Base-by-base conservation (phyloP, 2,113 vertebrate species). In the Petromus typicus region DNA sequence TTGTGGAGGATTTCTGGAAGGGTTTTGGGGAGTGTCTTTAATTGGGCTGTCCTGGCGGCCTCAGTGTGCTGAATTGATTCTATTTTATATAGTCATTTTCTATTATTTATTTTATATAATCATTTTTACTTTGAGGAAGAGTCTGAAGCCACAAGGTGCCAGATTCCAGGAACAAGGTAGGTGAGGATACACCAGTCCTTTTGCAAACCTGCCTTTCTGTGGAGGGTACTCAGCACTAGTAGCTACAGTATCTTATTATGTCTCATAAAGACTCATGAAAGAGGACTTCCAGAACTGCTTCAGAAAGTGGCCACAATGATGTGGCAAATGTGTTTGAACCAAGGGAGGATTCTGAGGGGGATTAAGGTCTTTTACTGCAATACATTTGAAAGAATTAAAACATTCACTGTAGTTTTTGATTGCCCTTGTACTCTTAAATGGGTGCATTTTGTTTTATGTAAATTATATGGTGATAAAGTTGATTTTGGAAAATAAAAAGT, bases 401-500 rank as follows among this genome's bases (percentile, higher is more conserved):
- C 48, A 76, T 76, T 76, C 43, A 32, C 43, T 76, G 67, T 40
- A 32, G 73, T 48, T 76, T 76, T 76, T 48, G 40, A 76, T 76
- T 25, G 30, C 27, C 43, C 43, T 76, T 76, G 16, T 57, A 61
- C 56, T n/a, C 78, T 89, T 83, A 67, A 48, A 43, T 32, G 76
- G 32, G 34, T 61, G 23, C 25, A 48, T 84, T 89, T 89, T 57
- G 37, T 82, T 86, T 86, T 66, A 73, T 57, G 45, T 81, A 87
- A 93, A 79, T n/a, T 73, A 57, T 61, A 59, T 18, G 59, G 69
- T 89, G 43, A 76, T 75, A 51, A 82, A 89, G 37, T n/a, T 75
- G 76, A 93, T 61, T 91, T 92, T 89, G 54, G n/a, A 56, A 88
- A 43, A 37, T 96, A 67, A 61, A 96, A 67, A 61, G 22, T 2